Base-by-base conservation (phyloP, 2,797 vertebrate genomes). In the Myiotriccus ornatus region DNA sequence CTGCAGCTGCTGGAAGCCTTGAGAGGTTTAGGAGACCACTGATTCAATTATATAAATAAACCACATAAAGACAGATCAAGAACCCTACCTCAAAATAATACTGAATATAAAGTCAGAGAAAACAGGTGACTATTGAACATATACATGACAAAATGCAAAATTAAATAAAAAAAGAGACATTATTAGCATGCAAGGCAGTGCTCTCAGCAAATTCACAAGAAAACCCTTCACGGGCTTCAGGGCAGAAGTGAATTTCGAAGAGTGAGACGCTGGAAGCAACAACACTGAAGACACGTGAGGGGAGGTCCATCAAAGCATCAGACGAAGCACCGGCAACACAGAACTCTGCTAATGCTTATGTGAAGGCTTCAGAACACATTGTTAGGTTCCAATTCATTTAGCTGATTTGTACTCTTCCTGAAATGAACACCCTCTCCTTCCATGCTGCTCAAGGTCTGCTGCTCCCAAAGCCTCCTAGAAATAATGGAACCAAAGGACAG, bases 141-240 rank as follows among this genome's bases (percentile, higher is more conserved):
- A 32, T 11, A 59, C 3, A n/a, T 2, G 7, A 70, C 2, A 3
- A 79, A 85, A 60, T 3, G 7, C 11, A 77, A 56, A 56, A n/a
- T 21, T 20, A 85, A 64, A 55, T 47, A 7, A 2, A 17, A 73
- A 47, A 35, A 41, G 27, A 34, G 10, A 30, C 24, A 46, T 14
- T 1, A 32, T 25, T 34, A 63, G 22, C 21, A n/a, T 28, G 53
- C 3, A 7, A 79, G 25, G 46, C 21, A 76, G 9, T 0, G 0
- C 21, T 35, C 44, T 81, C 7, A 13, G 34, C 17, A 76, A 69
- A 59, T 35, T 0, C 32, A 6, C 17, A 88, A 46, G 49, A 62
- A 90, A 73, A 49, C 5, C 15, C 28, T 63, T 64, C 1, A 0
- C 4, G n/a, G 12, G 23, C 15, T 41, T 60, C 44, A 92, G 32